Conservation (phyloP, 2,113 vertebrate genomes). For the Pseudopipra pipra region DNA sequence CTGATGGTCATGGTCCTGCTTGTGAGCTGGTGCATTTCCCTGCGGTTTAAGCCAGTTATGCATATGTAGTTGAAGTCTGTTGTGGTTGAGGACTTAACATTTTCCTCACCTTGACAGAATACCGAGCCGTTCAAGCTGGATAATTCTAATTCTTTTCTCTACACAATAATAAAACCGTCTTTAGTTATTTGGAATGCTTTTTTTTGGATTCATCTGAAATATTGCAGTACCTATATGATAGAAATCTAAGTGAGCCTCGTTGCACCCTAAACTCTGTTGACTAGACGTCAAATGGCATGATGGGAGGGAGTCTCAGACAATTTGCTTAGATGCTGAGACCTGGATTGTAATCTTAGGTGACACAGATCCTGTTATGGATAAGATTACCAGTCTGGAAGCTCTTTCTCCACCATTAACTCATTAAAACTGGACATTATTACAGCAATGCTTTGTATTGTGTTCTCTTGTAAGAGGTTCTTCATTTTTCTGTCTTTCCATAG, state of each 20-base stretch:
- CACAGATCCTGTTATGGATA: not conserved
- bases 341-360: not conserved
- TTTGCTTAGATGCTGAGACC: not conserved
- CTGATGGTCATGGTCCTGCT: not conserved
- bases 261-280: not conserved
- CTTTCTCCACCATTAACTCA: not conserved
- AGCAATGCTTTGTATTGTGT: not conserved
- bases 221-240: not conserved
- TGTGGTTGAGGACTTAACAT: not conserved
- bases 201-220: not conserved
- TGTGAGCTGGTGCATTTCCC: not conserved
- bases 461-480: not conserved
- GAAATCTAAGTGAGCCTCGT: not conserved
- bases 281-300: not conserved
- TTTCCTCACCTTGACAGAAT: not conserved
- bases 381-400: not conserved
- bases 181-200: not conserved
- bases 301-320: not conserved
- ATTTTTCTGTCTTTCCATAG: not conserved
- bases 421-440: not conserved
- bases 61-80: not conserved
- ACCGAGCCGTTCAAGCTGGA: not conserved
- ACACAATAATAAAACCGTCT: not conserved
- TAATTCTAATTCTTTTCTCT: not conserved
- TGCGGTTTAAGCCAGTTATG: not conserved